Evolutionary conservation across 2,113 vertebrate genomes (phyloP).

Genomic region (Axis porcinus): DNA sequence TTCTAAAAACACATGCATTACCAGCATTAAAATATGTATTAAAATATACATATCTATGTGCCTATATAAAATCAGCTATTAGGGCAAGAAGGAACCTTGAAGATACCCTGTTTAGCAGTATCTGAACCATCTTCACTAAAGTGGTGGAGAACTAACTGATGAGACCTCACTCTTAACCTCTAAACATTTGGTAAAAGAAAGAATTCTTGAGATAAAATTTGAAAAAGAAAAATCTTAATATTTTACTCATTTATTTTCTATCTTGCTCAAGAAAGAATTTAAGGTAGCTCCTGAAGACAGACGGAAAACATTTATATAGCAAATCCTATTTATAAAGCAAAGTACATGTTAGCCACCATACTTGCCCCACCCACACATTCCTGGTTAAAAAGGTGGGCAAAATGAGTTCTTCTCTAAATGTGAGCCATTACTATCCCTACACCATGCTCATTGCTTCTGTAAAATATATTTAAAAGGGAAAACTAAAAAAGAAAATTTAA

Average conservation of each 20-base stretch:
- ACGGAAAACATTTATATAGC: neutral
- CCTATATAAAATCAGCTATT: neutral
- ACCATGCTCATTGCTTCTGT: neutral
- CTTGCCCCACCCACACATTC: neutral
- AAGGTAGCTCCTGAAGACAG: neutral
- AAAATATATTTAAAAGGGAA: neutral
- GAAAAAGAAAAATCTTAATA: neutral
- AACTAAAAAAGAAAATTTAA: neutral
- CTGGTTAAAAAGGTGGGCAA: neutral
- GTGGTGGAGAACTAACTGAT: neutral
- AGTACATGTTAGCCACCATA: neutral
- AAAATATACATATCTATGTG: neutral
- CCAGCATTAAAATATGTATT: neutral
- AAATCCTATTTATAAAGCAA: neutral
- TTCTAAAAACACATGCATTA: neutral
- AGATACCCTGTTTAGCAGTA: neutral
- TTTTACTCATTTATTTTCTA: neutral
- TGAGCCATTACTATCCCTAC: neutral
- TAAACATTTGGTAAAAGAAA: neutral
- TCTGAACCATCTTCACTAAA: neutral
- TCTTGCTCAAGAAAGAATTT: neutral
- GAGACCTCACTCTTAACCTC: neutral
- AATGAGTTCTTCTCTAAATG: conserved; percentile 3
- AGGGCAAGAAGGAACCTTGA: neutral
- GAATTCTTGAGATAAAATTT: neutral